Evolutionary conservation across 2,888 invertebrate genomes (phyloP), one percentile per base, ranked within the genome.

Genomic region (Leucophora obtusa): DNA sequence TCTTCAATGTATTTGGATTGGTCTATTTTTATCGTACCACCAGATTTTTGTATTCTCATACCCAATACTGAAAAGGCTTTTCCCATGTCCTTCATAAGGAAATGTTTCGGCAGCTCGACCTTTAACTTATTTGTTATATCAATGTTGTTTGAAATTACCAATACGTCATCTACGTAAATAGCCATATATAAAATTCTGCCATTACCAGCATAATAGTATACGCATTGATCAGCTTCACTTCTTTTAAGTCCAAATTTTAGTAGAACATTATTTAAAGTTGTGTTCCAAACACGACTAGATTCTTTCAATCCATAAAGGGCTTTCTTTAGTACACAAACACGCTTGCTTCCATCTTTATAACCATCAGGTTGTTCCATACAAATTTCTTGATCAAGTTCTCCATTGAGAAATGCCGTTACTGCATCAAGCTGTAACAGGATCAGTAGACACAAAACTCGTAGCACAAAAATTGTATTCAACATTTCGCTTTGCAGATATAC

Each of bases 161-260:
- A 21, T 1, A 83, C 79, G 69, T 84, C 84, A 73, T 85, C 84
- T 2, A 84, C 84, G 54, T 84, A 85, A 18, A 85, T 68, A 35
- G 83, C 83, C 8, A 85, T 70, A 62, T 83, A 82, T 28, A 83
- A 53, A 77, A 79, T 79, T 50, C 50, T n/a, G 14, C 50, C 53
- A 11, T 43, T 65, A 14, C 21, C 35, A 24, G 58, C 14, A 0
- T 54, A 53, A 54, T 78, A 80, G 56, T 83, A 82, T 2, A 84
- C 65, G 50, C 74, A 83, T 56, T 83, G 68, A 17, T 82, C 81
- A 21, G 66, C 76, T 35, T 78, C 54, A 9, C 82, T n/a, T n/a
- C n/a, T n/a, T n/a, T n/a, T n/a, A n/a, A n/a, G n/a, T n/a, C n/a
- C n/a, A n/a, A n/a, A n/a, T n/a, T n/a, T n/a, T n/a, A n/a, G n/a